Conservation (phyloP, 2,113 vertebrate genomes). For the Platysternon megacephalum region DNA sequence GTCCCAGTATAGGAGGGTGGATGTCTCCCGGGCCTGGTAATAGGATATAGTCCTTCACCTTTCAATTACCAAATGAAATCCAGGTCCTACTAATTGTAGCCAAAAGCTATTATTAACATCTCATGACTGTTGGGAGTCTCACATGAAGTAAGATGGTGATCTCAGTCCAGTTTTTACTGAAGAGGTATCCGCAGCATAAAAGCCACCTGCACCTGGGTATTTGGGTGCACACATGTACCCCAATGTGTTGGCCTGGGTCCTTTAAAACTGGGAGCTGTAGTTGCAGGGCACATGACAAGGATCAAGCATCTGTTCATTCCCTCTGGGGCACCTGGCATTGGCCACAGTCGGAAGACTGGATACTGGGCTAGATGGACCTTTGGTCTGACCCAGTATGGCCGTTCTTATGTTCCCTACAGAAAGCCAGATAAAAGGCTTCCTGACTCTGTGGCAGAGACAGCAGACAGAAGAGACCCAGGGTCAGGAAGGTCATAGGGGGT, state of each 20-base stretch:
- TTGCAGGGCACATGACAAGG: fast-evolving
- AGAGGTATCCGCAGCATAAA: neutral
- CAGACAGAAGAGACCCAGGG: fast-evolving
- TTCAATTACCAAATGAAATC: conserved; percentile 54
- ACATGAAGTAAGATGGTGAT: neutral
- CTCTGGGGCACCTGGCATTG: too few species aligned
- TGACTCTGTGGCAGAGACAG: neutral
- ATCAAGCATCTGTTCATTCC: neutral
- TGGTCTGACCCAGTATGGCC: too few species aligned
- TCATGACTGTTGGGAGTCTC: neutral
- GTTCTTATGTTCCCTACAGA: neutral
- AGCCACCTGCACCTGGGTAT: neutral
- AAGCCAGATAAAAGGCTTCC: neutral
- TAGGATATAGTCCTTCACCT: neutral
- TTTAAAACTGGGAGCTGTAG: neutral
- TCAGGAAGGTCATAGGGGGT: neutral
- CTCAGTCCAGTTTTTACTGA: neutral
- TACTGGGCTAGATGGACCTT: too few species aligned
- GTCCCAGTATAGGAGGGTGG: neutral
- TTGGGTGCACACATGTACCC: neutral
- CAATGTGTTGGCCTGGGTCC: neutral
- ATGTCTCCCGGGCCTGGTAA: neutral
- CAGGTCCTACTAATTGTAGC: conserved; percentile 2
- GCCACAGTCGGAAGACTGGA: too few species aligned
- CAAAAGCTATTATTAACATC: neutral